Conservation (phyloP, 2,888 invertebrate genomes). For the Oscheius onirici region DNA sequence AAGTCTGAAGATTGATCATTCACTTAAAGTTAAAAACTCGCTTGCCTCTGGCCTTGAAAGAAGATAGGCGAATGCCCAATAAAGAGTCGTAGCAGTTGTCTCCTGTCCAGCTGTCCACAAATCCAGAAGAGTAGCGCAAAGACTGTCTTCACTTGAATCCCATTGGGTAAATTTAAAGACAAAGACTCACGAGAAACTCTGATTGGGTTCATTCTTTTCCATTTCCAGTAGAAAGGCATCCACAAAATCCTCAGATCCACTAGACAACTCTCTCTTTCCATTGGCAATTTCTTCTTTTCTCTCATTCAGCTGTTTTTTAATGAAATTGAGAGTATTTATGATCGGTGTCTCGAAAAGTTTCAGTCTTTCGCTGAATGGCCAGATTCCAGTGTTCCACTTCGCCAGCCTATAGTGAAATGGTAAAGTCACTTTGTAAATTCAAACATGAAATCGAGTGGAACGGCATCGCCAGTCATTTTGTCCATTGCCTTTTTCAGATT, state of each 20-base stretch:
- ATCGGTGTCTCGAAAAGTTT: background rate
- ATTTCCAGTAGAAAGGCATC: slow-evolving; percentile 23
- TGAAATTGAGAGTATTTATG: background rate
- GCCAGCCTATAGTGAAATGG: too few relatives aligned
- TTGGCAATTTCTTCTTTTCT: slow-evolving; percentile 14
- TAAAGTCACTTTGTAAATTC: too few relatives aligned
- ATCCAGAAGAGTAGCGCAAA: slow-evolving; percentile 5
- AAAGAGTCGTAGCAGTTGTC: slow-evolving; percentile 15
- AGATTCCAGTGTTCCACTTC: too few relatives aligned
- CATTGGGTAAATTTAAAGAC: background rate
- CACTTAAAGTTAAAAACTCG: too few relatives aligned
- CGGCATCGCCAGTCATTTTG: background rate
- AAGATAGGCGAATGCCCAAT: slow-evolving; percentile 20
- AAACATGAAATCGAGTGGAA: slow-evolving; percentile 1
- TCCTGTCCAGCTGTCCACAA: slow-evolving; percentile 22
- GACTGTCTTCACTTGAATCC: slow-evolving; percentile 5
- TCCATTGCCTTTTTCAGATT: slow-evolving; percentile 13
- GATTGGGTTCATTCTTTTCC: background rate
- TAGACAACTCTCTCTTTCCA: background rate
- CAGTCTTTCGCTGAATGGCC: too few relatives aligned
- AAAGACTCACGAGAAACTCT: slow-evolving; percentile 17
- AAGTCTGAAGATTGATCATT: background rate
- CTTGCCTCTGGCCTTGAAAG: background rate
- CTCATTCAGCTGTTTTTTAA: slow-evolving; percentile 7
- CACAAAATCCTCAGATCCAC: slow-evolving; percentile 19